phyloP scores from a whole-genome alignment of 2,113 vertebrate species.

The Neogobius melanostomus region DNA sequence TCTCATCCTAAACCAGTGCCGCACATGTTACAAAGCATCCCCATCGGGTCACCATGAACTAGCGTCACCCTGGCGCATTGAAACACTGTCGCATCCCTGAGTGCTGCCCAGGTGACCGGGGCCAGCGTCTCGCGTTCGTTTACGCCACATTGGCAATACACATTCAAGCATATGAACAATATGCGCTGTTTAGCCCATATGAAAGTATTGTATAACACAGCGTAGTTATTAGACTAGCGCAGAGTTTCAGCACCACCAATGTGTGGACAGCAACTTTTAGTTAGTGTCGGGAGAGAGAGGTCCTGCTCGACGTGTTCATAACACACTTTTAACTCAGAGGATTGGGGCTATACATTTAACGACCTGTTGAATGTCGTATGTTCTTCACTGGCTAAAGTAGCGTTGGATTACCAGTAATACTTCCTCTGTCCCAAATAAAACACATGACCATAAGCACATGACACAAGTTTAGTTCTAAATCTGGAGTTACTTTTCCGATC shows the following conservation, averaged over 20 bases:
- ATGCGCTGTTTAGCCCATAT: too few species aligned
- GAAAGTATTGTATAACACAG: too few species aligned
- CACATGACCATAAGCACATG: background rate
- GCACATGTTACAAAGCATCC: slow-evolving; percentile 38
- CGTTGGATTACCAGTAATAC: background rate
- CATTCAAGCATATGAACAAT: background rate
- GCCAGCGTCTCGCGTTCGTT: slow-evolving; percentile 23
- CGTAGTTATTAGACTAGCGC: too few species aligned
- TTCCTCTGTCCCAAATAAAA: background rate
- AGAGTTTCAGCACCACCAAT: slow-evolving; percentile 41
- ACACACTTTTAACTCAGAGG: background rate
- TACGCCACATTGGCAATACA: background rate
- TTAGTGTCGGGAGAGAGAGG: slow-evolving; percentile 7
- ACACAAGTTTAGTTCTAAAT: too few species aligned
- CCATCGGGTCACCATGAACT: slow-evolving; percentile 5
- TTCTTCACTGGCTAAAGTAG: slow-evolving; percentile 6
- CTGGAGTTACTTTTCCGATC: too few species aligned
- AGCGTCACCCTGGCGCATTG: slow-evolving; percentile 35
- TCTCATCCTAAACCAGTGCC: slow-evolving; percentile 19
- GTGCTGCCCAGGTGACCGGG: slow-evolving; percentile 31
- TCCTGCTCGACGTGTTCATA: background rate
- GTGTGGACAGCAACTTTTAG: slow-evolving; percentile 26
- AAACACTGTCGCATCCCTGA: slow-evolving; percentile 50
- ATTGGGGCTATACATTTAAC: slow-evolving; percentile 16
- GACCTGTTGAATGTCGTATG: slow-evolving; percentile 60